Percentiles rank a stretch among this genome's conserved stretches.
Evolutionary conservation across 2,888 invertebrate species (phyloP).

Genomic region (Ditula angustiorana): DNA sequence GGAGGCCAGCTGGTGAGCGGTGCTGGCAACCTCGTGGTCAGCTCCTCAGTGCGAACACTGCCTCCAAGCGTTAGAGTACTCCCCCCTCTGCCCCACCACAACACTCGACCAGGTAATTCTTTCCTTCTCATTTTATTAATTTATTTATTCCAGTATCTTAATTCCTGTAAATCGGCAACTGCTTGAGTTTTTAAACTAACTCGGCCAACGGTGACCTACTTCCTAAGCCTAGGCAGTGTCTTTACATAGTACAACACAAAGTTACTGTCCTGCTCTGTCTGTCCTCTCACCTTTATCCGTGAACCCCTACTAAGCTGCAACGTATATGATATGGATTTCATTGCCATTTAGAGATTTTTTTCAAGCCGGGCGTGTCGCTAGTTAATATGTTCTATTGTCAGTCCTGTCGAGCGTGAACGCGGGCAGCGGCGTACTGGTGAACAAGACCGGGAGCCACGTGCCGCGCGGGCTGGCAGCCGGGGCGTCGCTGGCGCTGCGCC

Average conservation of each 20-base stretch:
- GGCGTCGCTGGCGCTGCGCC: conserved; percentile 89
- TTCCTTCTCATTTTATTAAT: too few relatives aligned
- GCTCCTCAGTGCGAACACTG: conserved; percentile 72
- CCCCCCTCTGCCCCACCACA: conserved; percentile 74
- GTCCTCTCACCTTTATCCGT: too few relatives aligned
- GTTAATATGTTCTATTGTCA: conserved; percentile 41
- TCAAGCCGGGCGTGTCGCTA: too few relatives aligned
- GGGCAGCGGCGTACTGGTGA: conserved; percentile 68
- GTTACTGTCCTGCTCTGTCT: too few relatives aligned
- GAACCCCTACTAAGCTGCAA: too few relatives aligned
- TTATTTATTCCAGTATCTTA: too few relatives aligned
- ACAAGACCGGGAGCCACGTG: conserved; percentile 75
- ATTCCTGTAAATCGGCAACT: too few relatives aligned
- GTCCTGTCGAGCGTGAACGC: conserved; percentile 72
- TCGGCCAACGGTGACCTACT: too few relatives aligned
- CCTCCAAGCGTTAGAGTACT: conserved; percentile 76
- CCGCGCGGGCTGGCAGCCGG: conserved; percentile 89
- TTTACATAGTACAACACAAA: too few relatives aligned
- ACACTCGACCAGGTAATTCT: conserved; percentile 73
- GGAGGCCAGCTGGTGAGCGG: conserved; percentile 61
- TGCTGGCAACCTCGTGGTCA: conserved; percentile 69
- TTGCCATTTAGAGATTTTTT: conserved; percentile 37
- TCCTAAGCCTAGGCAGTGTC: too few relatives aligned
- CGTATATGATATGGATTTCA: conserved; percentile 5
- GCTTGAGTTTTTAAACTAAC: too few relatives aligned